Percentiles rank a stretch among this genome's conserved stretches.
These are phyloP conservation scores for Daboia siamensis DNA, from an alignment of 2,113 vertebrate genomes.

Conservation along the genomic window DNA sequence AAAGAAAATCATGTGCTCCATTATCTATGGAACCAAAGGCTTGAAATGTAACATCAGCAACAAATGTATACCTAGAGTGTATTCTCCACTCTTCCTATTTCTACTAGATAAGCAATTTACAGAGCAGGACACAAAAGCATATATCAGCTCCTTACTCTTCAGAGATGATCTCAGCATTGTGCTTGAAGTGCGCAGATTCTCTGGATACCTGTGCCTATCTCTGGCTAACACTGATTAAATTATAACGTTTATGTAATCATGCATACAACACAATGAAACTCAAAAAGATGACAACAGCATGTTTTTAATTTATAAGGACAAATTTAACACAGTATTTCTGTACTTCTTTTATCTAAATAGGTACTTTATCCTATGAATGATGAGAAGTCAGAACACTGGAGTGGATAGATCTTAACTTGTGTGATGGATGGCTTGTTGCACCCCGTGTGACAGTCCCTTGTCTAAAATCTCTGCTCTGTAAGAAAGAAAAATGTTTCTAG, in stretches of 20 bases:
- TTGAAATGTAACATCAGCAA: conserved; percentile 12
- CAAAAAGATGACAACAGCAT: conserved; percentile 9
- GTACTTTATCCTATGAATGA: conserved; percentile 3
- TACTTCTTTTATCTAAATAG: conserved; percentile 17
- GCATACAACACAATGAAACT: background rate
- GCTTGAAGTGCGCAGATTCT: background rate
- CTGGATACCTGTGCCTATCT: background rate
- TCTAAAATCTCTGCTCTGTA: conserved; percentile 17
- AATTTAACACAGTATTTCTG: conserved; percentile 18
- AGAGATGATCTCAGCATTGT: background rate
- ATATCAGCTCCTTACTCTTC: conserved; percentile 8
- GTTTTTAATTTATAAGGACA: conserved; percentile 16
- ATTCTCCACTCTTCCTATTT: background rate
- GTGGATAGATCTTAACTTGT: background rate
- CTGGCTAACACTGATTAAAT: conserved; percentile 20
- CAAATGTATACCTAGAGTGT: background rate
- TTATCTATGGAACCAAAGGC: background rate
- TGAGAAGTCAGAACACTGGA: conserved; percentile 20
- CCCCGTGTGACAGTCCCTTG: background rate
- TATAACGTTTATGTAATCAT: background rate
- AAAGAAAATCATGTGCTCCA: background rate
- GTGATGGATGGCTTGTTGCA: background rate
- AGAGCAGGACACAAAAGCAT: background rate
- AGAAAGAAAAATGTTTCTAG: conserved; percentile 21
- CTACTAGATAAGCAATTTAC: background rate